Evolutionary conservation across 2,888 invertebrate species (phyloP), one percentile per base, ranked within the genome.

Genomic region (Torymus aiolomorphi): DNA sequence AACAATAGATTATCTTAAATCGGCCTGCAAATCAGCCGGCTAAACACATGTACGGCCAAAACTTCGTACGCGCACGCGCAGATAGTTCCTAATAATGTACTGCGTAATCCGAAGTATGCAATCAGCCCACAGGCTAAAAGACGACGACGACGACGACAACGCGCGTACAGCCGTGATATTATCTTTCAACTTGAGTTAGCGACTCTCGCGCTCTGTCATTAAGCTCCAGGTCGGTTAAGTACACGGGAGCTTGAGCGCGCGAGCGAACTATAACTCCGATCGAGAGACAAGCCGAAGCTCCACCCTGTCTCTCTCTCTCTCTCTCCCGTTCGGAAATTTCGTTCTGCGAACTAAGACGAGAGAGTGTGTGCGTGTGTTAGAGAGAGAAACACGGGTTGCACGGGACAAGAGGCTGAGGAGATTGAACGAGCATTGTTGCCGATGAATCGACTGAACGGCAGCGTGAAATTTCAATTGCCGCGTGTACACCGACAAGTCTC

Each of bases 141-240:
- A 16, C n/a, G n/a, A n/a, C 8, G 8, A 10, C 42, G 42, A 31
- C 31, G 31, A 5, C 31, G 31, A 3, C 20, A 20, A 2, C 20
- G 20, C 42, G 42, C 42, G 42, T 31, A 31, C 42, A 11, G 13
- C 31, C 4, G 67, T 18, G 56, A 77, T 72, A 66, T 66, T 59
- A 59, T 77, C 62, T 76, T 70, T 63, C 65, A 20, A 70, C 31
- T 54, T 42, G 66, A 66, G 77, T 77, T 71, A 57, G 63, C 63
- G 24, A 71, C 24, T 71, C 56, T 52, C 59, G 77, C 5, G 51
- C 51, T 57, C 59, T 66, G 54, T 62, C 71, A 72, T 72, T 66
- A 71, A 66, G 66, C 65, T 59, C 72, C 59, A 61, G 42, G 14
- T 2, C 8, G 51, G 20, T 14, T 42, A 51, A 77, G 57, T 10